Conservation (phyloP, 1,140 invertebrate species). For the Magallana ariakensis region DNA sequence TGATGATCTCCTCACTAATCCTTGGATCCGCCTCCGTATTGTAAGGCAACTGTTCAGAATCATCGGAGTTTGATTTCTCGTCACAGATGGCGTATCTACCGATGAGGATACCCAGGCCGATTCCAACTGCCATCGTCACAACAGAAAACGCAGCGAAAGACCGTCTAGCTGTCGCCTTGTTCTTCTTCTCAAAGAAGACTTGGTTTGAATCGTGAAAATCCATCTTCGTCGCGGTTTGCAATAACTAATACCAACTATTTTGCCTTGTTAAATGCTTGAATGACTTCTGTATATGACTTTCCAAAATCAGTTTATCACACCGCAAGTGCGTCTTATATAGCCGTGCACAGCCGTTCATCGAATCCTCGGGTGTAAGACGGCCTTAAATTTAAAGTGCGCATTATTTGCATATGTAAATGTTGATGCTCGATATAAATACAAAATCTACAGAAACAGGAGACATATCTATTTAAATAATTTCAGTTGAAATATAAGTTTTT, state of each 20-base stretch:
- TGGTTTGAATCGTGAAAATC: background rate
- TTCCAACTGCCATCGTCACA: slow-evolving; percentile 29
- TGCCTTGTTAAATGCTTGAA: background rate
- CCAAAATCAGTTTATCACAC: no score
- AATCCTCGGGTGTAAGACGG: background rate
- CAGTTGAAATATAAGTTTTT: no score
- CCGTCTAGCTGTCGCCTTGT: background rate
- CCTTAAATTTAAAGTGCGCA: no score
- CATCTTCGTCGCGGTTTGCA: background rate
- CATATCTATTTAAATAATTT: no score
- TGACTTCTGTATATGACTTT: background rate
- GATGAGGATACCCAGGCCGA: slow-evolving; percentile 39
- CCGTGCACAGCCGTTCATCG: no score
- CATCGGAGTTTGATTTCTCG: background rate
- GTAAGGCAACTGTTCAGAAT: slow-evolving; percentile 2
- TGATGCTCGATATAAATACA: no score
- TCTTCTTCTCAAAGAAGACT: background rate
- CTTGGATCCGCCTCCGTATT: slow-evolving; percentile 44
- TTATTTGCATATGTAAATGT: no score
- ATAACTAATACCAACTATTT: background rate
- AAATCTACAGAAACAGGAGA: no score
- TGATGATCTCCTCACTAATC: slow-evolving; percentile 42
- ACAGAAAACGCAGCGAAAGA: background rate
- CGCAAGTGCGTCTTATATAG: no score
- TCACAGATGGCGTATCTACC: slow-evolving; percentile 46